Evolutionary conservation across 2,113 vertebrate species (phyloP), one percentile per base, ranked within the genome.

Genomic region (Anoplopoma fimbria): DNA sequence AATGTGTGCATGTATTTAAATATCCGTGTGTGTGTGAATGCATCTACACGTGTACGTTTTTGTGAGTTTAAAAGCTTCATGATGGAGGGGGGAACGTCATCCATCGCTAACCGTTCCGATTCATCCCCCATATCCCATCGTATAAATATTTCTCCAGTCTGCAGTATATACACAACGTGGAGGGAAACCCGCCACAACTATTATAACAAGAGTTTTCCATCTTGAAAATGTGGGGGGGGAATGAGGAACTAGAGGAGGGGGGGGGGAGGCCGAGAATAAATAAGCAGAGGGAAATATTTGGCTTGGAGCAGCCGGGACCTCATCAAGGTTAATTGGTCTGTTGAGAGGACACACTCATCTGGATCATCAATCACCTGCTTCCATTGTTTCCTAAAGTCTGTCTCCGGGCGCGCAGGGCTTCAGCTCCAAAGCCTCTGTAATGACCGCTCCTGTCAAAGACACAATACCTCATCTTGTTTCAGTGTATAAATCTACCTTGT

Each of bases 311-410:
- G 88, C 82, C 78, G 73, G 88, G 93, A 89, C 85, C 93, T 95
- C 89, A 93, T 94, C 95, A 95, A 96, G 95, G 95, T 95, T 95
- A 96, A 95, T 95, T 95, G 95, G 94, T 91, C 93, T 93, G 92
- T 91, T 87, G 94, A 93, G 95, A 94, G 91, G 91, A 93, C 89
- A 81, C 80, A 63, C 83, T 92, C 87, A 87, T 93, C 90, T 83
- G 77, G 86, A 80, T 94, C 94, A 94, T 95, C 93, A 89, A 95
- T 94, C 94, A 95, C 87, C 91, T 62, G 77, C 33, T n/a, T 85
- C 86, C 88, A 89, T 93, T 91, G 88, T 93, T 92, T 93, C 87
- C 89, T 64, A 81, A 79, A 87, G 88, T 86, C 83, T 65, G 84
- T 76, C 75, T 88, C 68, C 34, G n/a, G n/a, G 72, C 47, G 79